Conservation (phyloP, 2,888 invertebrate species). For the Eilema griseolum region DNA sequence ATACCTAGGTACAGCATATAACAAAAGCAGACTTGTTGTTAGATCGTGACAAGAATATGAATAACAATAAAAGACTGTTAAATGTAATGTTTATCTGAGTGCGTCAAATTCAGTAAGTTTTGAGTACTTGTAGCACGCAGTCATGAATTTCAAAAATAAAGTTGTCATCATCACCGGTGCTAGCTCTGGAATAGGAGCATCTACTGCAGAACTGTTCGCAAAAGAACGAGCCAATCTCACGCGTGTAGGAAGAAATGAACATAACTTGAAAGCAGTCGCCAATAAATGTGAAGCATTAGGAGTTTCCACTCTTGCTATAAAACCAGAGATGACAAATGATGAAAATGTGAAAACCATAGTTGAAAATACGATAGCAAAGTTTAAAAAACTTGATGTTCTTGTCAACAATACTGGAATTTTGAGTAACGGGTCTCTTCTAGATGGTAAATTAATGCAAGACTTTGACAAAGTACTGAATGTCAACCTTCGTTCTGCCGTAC, state of each 20-base stretch:
- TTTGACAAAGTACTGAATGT: conserved; percentile 52
- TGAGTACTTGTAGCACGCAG: background rate
- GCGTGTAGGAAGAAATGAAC: conserved; percentile 56
- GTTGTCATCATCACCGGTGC: conserved; percentile 60
- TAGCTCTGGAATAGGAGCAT: conserved; percentile 59
- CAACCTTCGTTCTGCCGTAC: conserved; percentile 52
- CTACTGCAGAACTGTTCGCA: conserved; percentile 52
- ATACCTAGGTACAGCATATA: too few relatives aligned
- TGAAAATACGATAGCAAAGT: conserved; percentile 48
- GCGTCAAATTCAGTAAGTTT: background rate
- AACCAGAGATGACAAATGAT: conserved; percentile 56
- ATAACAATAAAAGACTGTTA: too few relatives aligned
- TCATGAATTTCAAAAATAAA: conserved; percentile 56
- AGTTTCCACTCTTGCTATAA: conserved; percentile 43
- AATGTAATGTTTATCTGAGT: too few relatives aligned
- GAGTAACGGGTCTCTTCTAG: conserved; percentile 29
- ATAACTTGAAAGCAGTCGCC: conserved; percentile 45
- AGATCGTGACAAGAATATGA: too few relatives aligned
- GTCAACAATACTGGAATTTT: conserved; percentile 61
- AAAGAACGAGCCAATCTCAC: conserved; percentile 54
- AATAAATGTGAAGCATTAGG: conserved; percentile 41
- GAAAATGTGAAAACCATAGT: conserved; percentile 46
- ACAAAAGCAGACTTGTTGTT: too few relatives aligned
- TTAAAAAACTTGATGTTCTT: conserved; percentile 58
- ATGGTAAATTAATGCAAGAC: conserved; percentile 41